Evolutionary conservation across 2,797 vertebrate genomes (phyloP).

Genomic region (Cyprinodon diabolis): DNA sequence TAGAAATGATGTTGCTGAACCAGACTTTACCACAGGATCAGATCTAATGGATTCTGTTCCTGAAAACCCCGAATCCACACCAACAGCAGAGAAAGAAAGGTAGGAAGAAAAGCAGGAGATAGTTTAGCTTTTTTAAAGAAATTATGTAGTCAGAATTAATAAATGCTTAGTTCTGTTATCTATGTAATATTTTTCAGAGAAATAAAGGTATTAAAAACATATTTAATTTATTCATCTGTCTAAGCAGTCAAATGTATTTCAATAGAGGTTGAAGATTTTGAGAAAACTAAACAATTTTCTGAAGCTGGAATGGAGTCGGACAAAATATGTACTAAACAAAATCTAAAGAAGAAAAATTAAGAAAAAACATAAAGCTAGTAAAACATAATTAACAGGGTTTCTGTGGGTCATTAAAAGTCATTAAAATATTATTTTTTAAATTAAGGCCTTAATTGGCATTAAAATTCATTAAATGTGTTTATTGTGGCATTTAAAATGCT

Average conservation of each 20-base stretch:
- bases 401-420: no score
- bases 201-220: not conserved
- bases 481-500: no score
- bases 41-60: conserved; percentile 26
- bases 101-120: conserved; percentile 2
- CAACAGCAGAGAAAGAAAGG: conserved; percentile 33
- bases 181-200: no score
- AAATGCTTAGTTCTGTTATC: not conserved
- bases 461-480: no score
- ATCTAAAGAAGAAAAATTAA: no score
- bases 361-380: no score
- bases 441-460: no score
- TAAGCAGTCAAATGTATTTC: not conserved
- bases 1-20: conserved; percentile 4
- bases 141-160: not conserved
- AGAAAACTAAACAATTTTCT: not conserved
- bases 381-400: no score
- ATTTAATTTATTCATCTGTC: not conserved
- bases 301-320: no score
- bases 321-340: no score
- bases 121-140: not conserved
- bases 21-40: conserved; percentile 18
- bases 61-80: conserved; percentile 24
- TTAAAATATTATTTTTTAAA: no score
- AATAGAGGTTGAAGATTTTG: no score